phyloP scores from a whole-genome alignment of 2,797 vertebrate genomes.

The Acrossocheilus fasciatus region DNA sequence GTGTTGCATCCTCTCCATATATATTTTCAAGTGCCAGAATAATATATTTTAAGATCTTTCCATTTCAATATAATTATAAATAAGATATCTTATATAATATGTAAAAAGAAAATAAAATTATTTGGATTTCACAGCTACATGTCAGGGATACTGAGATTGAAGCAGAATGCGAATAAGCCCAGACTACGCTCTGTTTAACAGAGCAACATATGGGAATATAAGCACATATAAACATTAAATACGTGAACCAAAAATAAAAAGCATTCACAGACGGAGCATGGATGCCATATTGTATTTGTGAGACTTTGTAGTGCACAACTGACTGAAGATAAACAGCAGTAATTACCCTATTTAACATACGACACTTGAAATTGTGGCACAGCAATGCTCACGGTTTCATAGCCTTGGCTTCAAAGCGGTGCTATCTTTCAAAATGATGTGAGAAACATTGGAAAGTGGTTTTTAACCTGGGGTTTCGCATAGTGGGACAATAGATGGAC shows the following conservation, averaged over 20 bases:
- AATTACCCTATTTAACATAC: background rate
- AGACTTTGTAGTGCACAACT: background rate
- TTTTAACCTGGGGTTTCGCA: constrained; percentile 6
- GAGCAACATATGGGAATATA: constrained; percentile 41
- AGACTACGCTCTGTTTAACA: constrained; percentile 41
- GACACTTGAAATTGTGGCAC: constrained; percentile 12
- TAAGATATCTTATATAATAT: constrained; percentile 48
- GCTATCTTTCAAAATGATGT: background rate
- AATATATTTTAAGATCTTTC: constrained; percentile 44
- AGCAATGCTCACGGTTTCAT: background rate
- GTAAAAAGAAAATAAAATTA: constrained; percentile 45
- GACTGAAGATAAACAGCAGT: constrained; percentile 14
- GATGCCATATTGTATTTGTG: constrained; percentile 23
- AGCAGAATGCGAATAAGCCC: constrained; percentile 39
- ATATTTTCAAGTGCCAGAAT: constrained; percentile 47
- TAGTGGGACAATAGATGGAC: constrained; percentile 1
- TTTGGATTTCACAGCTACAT: constrained; percentile 59
- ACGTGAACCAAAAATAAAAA: constrained; percentile 37
- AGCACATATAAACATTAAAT: constrained; percentile 47
- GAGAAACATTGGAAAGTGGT: background rate
- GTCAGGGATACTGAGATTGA: constrained; percentile 43
- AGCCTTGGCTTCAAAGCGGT: constrained; percentile 2
- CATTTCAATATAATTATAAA: constrained; percentile 19
- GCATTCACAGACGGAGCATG: constrained; percentile 39
- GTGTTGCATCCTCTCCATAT: constrained; percentile 45